Conservation (phyloP, 2,797 vertebrate genomes). For the Anolis apletophallus region DNA sequence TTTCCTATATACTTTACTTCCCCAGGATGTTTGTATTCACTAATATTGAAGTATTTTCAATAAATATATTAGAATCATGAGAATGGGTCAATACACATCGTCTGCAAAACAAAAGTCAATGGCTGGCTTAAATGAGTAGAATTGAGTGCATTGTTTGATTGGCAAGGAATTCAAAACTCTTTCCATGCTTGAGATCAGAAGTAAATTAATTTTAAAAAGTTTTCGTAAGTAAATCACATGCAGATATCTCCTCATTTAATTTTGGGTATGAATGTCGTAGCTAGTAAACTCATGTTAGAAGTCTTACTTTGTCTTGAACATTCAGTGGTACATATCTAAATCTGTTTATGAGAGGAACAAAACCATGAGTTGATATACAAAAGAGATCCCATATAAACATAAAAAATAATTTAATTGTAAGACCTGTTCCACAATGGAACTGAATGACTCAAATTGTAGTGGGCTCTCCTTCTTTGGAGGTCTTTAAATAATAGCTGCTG, state of each 20-base stretch:
- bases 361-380: too few relatives aligned
- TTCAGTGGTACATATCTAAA: neutral
- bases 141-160: neutral
- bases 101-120: neutral
- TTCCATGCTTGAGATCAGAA: neutral
- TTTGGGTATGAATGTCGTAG: neutral
- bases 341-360: neutral
- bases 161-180: neutral
- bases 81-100: neutral
- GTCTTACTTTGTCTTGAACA: neutral
- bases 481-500: too few relatives aligned
- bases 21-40: neutral
- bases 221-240: neutral
- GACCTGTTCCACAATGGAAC: too few relatives aligned
- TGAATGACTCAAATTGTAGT: too few relatives aligned
- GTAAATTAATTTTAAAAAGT: neutral
- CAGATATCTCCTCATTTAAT: neutral
- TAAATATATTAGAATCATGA: neutral
- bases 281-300: neutral
- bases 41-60: neutral
- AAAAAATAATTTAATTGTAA: too few relatives aligned
- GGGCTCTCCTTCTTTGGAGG: too few relatives aligned
- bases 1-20: constrained; percentile 12
- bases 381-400: too few relatives aligned
- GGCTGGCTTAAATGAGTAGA: neutral